Evolutionary conservation across 2,113 vertebrate genomes (phyloP), one percentile per base, ranked within the genome.

Genomic region (Ivindomyrus marchei): DNA sequence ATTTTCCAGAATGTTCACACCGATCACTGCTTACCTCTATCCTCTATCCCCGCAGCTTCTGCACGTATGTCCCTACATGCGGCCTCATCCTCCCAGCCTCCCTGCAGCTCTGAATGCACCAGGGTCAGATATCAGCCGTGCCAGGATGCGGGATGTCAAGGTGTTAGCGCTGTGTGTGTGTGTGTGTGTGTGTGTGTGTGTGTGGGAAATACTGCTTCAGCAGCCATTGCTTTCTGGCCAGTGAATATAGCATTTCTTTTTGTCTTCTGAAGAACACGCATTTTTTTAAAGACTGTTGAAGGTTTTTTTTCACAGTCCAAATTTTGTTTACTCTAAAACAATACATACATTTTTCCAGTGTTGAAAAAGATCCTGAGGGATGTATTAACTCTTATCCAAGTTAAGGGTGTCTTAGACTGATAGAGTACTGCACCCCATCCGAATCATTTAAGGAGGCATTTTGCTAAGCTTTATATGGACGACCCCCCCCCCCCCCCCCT

Each of bases 1-100:
- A 92, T 94, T 95, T 95, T 94, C 92, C 94, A 93, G 94, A 95
- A 94, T 94, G 93, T 95, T 96, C 95, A 95, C 93, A 94, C 88
- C 92, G 93, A 95, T 94, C 92, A 92, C 94, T 93, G 94, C 74
- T 80, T 80, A 42, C 74, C 74, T 80, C 74, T 42, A 93, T 95
- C 93, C 93, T 94, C 93, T 92, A 93, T 85, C 94, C 90, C 94
- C 94, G 93, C 89, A 91, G 91, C 92, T 92, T 92, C 92, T 93
- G 94, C 93, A 95, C 93, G 94, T 92, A 91, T 95, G 94, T 92
- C 95, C 95, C 95, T 92, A 95, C 94, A 93, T 92, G 92, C 93
- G 90, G 92, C 93, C 93, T 92, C 91, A 92, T 45, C 31, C 27
- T 91, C 91, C 92, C 85, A n/a, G 19, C 47, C 47, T 70, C 92